Evolutionary conservation across 2,113 vertebrate species (phyloP), one percentile per base, ranked within the genome.

Genomic region (Forbesichthys papilliferus): DNA sequence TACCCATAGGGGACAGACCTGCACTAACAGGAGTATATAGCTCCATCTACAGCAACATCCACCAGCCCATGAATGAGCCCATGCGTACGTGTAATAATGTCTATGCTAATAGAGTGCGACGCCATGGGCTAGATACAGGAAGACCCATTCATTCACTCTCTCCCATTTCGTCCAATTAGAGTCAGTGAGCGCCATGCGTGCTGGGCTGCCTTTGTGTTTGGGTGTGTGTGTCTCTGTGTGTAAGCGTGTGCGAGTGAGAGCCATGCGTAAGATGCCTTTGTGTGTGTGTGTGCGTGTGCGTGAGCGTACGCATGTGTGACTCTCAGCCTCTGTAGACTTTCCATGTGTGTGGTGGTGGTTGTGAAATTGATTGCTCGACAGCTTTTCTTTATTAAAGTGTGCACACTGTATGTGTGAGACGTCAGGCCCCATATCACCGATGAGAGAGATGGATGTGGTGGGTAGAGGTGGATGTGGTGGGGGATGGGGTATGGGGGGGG

Each of bases 101-200:
- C 20, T 79, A 33, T 52, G 71, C 76, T 59, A 27, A 27, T 16
- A 33, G 68, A 34, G 14, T 64, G 66, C 51, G 33, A 63, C 62
- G 80, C 83, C 82, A 81, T 55, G 48, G 74, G 78, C 84, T 70
- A 27, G 64, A 71, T 83, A 86, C 81, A 88, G 72, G 72, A 42
- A 58, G 1, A 64, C 74, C 71, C 82, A 84, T 89, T 90, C 84
- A 88, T 80, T 67, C 83, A 53, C 46, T 12, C 36, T 33, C 61
- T 69, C 16, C 3, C 47, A 73, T 75, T 82, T 68, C 27, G 18
- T 79, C 79, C 74, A 53, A 71, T 84, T 76, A 80, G 54, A 73
- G 13, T 56, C 33, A 67, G 74, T 60, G 75, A 52, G 79, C 57
- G 69, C 48, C 63, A 34, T 11, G 75, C 66, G 51, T 71, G 68